These are phyloP conservation scores for Gryllus longicercus DNA, from an alignment of 2,888 invertebrate species.

Conservation along the genomic window DNA sequence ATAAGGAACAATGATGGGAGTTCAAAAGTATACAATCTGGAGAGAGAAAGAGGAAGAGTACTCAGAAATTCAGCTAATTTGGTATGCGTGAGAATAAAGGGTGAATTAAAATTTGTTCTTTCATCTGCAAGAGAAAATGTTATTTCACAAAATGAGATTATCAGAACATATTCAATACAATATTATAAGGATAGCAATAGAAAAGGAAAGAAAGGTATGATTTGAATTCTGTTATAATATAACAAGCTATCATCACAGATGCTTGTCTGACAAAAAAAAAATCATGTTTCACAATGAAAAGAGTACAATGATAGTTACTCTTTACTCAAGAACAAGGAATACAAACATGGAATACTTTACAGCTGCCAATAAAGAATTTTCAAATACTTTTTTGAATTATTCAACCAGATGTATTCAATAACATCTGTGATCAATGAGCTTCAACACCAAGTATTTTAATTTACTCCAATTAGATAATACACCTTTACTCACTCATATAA, in stretches of 20 bases:
- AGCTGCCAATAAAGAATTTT: background rate
- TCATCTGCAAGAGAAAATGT: background rate
- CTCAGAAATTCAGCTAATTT: too few species aligned
- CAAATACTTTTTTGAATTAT: background rate
- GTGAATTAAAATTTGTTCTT: background rate
- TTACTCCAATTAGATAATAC: background rate
- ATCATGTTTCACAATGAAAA: background rate
- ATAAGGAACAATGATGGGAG: too few species aligned
- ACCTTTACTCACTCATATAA: background rate
- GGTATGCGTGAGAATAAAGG: background rate
- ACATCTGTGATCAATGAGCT: background rate
- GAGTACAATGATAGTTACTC: background rate
- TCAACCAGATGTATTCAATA: background rate
- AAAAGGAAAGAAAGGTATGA: background rate
- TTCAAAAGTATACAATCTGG: too few species aligned
- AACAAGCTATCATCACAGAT: background rate
- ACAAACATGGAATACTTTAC: background rate
- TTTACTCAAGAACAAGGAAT: background rate
- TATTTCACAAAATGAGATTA: constrained; percentile 17
- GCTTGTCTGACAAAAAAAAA: background rate
- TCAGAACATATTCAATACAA: constrained; percentile 5
- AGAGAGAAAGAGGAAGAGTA: too few species aligned
- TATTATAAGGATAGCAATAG: background rate
- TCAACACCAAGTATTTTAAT: background rate
- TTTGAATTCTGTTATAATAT: background rate